Conservation (phyloP, 2,113 vertebrate species). For the Chroicocephalus ridibundus region DNA sequence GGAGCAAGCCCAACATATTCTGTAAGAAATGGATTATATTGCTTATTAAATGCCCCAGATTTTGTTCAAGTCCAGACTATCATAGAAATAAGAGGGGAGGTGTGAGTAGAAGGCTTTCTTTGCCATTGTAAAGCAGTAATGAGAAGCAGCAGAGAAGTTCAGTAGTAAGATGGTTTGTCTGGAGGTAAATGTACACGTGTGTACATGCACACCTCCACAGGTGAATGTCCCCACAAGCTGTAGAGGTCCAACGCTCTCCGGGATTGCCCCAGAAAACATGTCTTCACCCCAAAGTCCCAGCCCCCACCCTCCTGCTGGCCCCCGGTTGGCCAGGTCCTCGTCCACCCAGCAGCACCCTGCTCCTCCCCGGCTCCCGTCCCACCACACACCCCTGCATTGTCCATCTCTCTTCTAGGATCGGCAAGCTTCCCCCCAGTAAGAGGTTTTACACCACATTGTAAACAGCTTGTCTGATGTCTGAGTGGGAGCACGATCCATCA, state of each 20-base stretch:
- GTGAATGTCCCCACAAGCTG: not conserved
- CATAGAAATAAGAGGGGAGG: not conserved
- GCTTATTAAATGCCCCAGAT: not conserved
- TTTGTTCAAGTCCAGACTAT: not conserved
- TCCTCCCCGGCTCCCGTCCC: fast-evolving
- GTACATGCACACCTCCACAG: fast-evolving
- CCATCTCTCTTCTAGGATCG: not conserved
- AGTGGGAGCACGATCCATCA: conserved; percentile 32
- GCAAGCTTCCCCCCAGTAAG: not conserved
- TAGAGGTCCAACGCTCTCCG: fast-evolving
- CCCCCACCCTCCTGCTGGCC: not conserved
- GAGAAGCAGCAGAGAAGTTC: not conserved
- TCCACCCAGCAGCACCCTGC: not conserved
- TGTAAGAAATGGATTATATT: not conserved
- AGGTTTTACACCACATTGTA: not conserved
- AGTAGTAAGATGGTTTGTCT: not conserved
- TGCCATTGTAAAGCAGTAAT: not conserved
- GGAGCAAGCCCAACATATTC: not conserved
- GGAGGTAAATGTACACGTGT: not conserved
- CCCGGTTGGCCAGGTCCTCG: fast-evolving
- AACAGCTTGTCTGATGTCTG: not conserved
- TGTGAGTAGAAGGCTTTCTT: not conserved
- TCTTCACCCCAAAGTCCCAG: not conserved
- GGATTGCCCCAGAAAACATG: not conserved
- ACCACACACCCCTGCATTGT: fast-evolving